Conservation (phyloP, 2,888 invertebrate species). For the Polietes domitor region DNA sequence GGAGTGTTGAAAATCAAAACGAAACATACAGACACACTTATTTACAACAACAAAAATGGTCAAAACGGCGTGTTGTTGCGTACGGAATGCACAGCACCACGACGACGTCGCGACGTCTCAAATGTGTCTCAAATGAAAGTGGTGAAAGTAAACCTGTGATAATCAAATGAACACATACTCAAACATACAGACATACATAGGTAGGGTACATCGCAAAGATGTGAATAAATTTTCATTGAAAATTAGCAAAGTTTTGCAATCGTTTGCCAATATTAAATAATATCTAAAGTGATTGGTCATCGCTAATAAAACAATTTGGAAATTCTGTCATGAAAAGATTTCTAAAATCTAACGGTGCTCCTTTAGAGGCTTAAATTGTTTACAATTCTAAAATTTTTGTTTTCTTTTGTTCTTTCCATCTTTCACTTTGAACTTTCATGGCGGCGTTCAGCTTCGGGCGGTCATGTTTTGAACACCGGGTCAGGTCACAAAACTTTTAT, state of each 20-base stretch:
- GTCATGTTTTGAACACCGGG: neutral
- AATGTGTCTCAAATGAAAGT: conserved; percentile 48
- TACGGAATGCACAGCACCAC: neutral
- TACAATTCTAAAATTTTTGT: no score
- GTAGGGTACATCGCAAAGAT: no score
- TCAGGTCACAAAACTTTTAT: neutral
- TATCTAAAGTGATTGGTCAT: neutral
- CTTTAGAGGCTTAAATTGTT: no score
- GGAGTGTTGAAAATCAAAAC: neutral
- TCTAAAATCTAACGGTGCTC: no score
- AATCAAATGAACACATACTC: conserved; percentile 20
- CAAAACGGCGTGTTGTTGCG: conserved; percentile 31
- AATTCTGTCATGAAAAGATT: no score
- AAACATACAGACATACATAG: no score
- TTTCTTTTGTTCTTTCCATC: no score
- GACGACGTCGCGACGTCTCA: neutral
- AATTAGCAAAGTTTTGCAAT: conserved; percentile 6
- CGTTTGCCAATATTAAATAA: neutral
- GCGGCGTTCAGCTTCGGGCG: neutral
- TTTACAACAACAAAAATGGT: neutral
- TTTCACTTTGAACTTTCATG: neutral
- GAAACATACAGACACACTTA: neutral
- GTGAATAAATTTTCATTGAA: neutral
- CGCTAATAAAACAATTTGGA: no score
- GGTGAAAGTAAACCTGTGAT: conserved; percentile 53